phyloP scores from a whole-genome alignment of 2,888 invertebrate genomes.

The Pterobdella sp. region DNA sequence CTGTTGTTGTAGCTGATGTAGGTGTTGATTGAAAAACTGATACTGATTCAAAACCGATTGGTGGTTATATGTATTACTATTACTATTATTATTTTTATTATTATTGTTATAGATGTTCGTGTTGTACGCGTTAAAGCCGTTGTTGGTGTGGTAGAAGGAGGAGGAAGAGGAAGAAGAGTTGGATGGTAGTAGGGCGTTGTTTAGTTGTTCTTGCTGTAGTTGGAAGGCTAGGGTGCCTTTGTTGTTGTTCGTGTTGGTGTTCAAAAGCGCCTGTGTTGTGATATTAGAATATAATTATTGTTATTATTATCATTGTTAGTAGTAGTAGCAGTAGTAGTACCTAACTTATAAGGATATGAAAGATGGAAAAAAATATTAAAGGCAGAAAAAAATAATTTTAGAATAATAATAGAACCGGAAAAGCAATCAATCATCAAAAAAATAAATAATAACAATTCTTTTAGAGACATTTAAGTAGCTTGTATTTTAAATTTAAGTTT shows the following conservation, averaged over 20 bases:
- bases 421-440: no score
- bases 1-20: not conserved
- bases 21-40: slow-evolving; percentile 21
- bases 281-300: not conserved
- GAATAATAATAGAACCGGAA: no score
- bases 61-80: slow-evolving; percentile 2
- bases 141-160: not conserved
- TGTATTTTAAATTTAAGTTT: no score
- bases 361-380: no score
- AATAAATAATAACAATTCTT: no score
- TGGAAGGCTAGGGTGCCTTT: slow-evolving; percentile 14
- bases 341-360: no score
- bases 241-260: slow-evolving; percentile 12
- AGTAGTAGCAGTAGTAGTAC: slow-evolving; percentile 15
- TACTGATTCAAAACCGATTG: slow-evolving; percentile 11
- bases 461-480: no score
- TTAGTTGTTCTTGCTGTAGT: not conserved
- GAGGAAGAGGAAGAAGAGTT: not conserved
- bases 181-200: slow-evolving; percentile 2
- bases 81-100: not conserved
- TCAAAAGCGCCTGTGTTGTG: not conserved
- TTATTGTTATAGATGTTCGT: not conserved
- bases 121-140: no score
- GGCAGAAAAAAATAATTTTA: no score
- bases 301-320: not conserved